Conservation (phyloP, 2,888 invertebrate species). For the Chalcis sispes region DNA sequence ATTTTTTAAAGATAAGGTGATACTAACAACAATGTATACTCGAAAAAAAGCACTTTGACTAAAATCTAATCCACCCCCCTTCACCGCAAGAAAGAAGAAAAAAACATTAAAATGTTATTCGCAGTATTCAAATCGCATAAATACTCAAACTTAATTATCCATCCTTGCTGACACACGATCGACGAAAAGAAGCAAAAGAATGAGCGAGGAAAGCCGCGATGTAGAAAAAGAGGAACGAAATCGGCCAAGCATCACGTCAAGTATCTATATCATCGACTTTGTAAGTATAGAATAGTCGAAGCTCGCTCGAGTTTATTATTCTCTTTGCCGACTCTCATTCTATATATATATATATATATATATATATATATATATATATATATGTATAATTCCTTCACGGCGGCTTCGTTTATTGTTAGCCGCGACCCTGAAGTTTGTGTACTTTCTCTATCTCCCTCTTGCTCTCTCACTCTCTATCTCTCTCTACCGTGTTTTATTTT, state of each 20-base stretch:
- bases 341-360: too few species aligned
- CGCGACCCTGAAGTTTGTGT: conserved; percentile 3
- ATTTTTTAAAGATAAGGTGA: too few species aligned
- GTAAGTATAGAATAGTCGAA: conserved; percentile 48
- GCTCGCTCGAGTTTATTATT: conserved; percentile 64
- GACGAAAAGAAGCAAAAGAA: neutral
- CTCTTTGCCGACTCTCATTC: conserved; percentile 58
- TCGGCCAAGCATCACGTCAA: conserved; percentile 44
- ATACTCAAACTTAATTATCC: too few species aligned
- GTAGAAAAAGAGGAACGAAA: conserved; percentile 8
- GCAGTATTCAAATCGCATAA: too few species aligned
- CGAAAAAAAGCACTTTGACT: too few species aligned
- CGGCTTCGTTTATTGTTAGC: conserved; percentile 56
- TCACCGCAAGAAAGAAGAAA: too few species aligned
- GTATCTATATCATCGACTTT: conserved; percentile 56
- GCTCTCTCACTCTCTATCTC: conserved; percentile 14
- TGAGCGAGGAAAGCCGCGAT: conserved; percentile 2
- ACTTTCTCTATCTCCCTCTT: neutral
- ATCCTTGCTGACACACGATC: too few species aligned
- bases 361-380: too few species aligned
- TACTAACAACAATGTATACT: too few species aligned
- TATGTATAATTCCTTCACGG: conserved; percentile 47
- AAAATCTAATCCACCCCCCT: too few species aligned
- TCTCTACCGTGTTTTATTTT: conserved; percentile 7
- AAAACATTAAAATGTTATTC: too few species aligned